A percentile compares a stretch with the other conserved stretches of the same genome.
phyloP scores from a whole-genome alignment of 2,113 vertebrate genomes.

The Indicator maculatus region DNA sequence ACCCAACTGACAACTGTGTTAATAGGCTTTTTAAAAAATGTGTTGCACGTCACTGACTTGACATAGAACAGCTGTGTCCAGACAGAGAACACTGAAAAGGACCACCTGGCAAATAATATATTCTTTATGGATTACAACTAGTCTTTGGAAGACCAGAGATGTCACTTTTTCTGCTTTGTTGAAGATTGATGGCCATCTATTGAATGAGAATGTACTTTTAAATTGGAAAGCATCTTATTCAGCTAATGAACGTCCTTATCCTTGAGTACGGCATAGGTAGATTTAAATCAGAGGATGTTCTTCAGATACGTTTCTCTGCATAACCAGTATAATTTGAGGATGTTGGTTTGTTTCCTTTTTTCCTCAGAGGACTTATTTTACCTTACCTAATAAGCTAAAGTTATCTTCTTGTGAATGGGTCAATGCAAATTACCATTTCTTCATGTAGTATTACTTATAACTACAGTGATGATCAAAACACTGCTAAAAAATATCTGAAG shows the following conservation, averaged over 20 bases:
- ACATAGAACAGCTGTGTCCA: conserved; percentile 57
- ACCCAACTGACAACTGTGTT: conserved; percentile 51
- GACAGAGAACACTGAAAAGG: conserved; percentile 37
- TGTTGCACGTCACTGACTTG: conserved; percentile 59
- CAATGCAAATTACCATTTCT: background rate
- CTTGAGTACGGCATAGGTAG: background rate
- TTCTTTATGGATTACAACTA: background rate
- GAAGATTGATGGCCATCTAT: conserved; percentile 23
- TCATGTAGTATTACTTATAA: background rate
- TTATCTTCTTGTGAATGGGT: background rate
- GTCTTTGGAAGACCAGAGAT: conserved; percentile 13
- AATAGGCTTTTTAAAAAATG: conserved; percentile 64
- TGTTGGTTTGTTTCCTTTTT: background rate
- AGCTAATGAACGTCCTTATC: background rate
- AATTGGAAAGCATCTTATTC: conserved; percentile 14
- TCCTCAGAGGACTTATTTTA: background rate
- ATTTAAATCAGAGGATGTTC: background rate
- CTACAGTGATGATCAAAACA: background rate
- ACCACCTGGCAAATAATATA: conserved; percentile 46
- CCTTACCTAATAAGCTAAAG: background rate
- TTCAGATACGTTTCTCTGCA: background rate
- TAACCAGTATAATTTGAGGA: background rate
- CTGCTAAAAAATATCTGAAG: background rate
- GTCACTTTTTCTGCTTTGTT: conserved; percentile 24
- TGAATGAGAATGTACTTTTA: conserved; percentile 15